Evolutionary conservation across 2,888 invertebrate genomes (phyloP), one percentile per base, ranked within the genome.

Genomic region (Lepeophtheirus nordmannii): DNA sequence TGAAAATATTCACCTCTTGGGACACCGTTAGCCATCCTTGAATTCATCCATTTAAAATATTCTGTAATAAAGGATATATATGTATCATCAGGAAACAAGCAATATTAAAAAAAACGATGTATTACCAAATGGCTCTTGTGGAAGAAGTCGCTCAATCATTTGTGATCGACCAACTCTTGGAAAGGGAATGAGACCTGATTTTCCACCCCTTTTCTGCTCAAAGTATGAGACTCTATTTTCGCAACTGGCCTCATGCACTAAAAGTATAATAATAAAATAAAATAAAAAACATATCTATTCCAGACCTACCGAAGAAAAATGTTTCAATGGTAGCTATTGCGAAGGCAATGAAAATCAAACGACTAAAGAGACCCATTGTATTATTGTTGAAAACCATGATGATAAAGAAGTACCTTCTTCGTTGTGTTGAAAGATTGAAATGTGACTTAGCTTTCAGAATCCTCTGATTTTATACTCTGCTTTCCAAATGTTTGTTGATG

Each of bases 151-250:
- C 5, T 46, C 53, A 5, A n/a, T 2, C 5, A 46, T n/a, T 46
- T 46, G 53, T n/a, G 53, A 46, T 46, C 53, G 53, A 8, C 53
- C 53, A 46, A 46, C 53, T 46, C 53, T 14, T 46, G 53, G 53
- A 17, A 46, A 46, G n/a, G 53, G 53, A 46, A 46, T 46, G 8
- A 46, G 53, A 2, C 53, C 17, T 2, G 53, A 46, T 46, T 46
- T 46, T 17, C 53, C 53, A 17, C 53, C 53, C 14, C 53, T 14
- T 8, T 46, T 46, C 14, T n/a, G 3, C 17, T 46, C 53, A 5
- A n/a, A 8, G 53, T 46, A 46, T n/a, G 53, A 46, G 2, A 17
- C 5, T 17, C 53, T 5, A 14, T 17, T 17, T 17, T 46, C 53
- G 17, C 53, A 5, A 46, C 17, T 46, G n/a, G n/a, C 53, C 8